Percentiles rank a stretch among this genome's conserved stretches.
Conservation (phyloP, 2,113 vertebrate species). For the Uria aalge region DNA sequence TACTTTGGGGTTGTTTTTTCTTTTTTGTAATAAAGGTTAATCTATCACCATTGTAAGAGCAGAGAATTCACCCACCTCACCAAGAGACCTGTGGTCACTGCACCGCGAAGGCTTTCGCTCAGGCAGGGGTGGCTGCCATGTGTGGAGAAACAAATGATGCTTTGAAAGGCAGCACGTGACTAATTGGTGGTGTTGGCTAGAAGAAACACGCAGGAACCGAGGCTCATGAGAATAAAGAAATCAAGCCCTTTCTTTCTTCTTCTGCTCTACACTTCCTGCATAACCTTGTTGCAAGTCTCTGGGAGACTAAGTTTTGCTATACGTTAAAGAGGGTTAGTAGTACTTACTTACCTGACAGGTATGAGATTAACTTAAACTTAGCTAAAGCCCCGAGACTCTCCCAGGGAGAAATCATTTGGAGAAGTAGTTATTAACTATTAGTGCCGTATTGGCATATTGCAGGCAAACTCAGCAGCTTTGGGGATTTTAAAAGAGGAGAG, state of each 20-base stretch:
- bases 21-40: neutral
- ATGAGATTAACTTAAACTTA: slow-evolving; percentile 26
- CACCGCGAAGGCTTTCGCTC: neutral
- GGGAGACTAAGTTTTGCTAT: neutral
- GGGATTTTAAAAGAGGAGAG: slow-evolving; percentile 36
- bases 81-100: neutral
- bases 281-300: slow-evolving; percentile 20
- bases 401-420: neutral
- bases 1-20: neutral
- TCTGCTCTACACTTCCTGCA: slow-evolving; percentile 10
- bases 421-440: slow-evolving; percentile 21
- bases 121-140: neutral
- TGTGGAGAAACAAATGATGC: neutral
- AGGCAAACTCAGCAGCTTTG: neutral
- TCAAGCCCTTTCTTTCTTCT: neutral
- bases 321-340: slow-evolving; percentile 17
- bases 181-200: neutral
- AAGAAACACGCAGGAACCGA: neutral
- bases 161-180: neutral
- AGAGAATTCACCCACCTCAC: neutral
- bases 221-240: neutral
- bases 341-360: slow-evolving; percentile 31
- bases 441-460: neutral
- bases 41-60: neutral
- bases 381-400: slow-evolving; percentile 13